These are phyloP conservation scores for Schizopygopsis malacanthus DNA, from an alignment of 2,797 vertebrate genomes.

Conservation along the genomic window DNA sequence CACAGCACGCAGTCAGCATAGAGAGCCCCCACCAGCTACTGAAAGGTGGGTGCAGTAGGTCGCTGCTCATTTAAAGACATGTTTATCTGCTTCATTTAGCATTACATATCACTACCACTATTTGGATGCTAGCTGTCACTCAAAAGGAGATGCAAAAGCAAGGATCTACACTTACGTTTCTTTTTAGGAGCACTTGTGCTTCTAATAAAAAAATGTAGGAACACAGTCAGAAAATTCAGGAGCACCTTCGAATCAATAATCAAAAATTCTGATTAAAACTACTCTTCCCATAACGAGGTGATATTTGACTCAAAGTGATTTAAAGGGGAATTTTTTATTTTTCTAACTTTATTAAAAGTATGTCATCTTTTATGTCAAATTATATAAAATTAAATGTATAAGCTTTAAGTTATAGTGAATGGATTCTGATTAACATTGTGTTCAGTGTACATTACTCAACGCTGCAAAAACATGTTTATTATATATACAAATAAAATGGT, in stretches of 20 bases:
- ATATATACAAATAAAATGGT: neutral
- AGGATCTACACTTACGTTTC: neutral
- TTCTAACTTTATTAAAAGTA: too few species aligned
- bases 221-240: neutral
- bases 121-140: conserved; percentile 71
- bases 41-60: conserved; percentile 53
- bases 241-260: neutral
- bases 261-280: neutral
- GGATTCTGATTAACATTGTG: neutral
- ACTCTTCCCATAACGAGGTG: neutral
- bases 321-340: neutral
- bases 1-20: conserved; percentile 74
- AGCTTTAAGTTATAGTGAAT: neutral
- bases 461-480: neutral
- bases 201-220: neutral
- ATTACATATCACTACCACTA: conserved; percentile 73
- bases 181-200: neutral
- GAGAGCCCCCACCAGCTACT: conserved; percentile 48
- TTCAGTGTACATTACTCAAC: neutral
- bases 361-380: neutral
- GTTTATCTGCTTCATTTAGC: conserved; percentile 82
- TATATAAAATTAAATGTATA: neutral
- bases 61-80: conserved; percentile 78
- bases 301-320: neutral
- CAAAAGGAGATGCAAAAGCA: conserved; percentile 56